Percentiles rank a stretch among this genome's conserved stretches.
Evolutionary conservation across 2,113 vertebrate genomes (phyloP).

Genomic region (Ursus arctos): DNA sequence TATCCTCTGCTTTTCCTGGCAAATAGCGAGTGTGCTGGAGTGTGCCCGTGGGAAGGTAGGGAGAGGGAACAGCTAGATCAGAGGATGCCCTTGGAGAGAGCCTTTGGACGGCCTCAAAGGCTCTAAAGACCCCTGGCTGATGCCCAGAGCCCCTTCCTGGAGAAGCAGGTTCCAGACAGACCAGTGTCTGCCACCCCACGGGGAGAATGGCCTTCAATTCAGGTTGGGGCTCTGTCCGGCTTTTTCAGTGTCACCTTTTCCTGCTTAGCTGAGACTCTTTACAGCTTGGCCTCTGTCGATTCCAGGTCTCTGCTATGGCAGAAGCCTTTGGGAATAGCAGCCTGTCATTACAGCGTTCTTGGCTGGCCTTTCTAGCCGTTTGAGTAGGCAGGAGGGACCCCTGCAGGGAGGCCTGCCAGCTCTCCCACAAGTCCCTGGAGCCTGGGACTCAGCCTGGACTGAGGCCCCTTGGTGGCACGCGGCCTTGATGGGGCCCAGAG

Average conservation of each 20-base stretch:
- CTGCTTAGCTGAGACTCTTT: background rate
- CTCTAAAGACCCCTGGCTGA: background rate
- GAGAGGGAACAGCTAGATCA: no score
- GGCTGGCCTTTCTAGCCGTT: background rate
- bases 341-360: background rate
- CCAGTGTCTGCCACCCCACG: background rate
- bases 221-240: rapidly evolving
- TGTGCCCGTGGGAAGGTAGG: background rate
- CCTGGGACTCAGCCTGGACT: no score
- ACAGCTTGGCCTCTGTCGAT: no score
- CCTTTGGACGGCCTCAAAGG: background rate
- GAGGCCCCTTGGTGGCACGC: no score
- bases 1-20: background rate
- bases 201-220: background rate
- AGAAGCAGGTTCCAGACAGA: background rate
- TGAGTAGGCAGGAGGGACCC: background rate
- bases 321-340: background rate
- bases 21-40: background rate
- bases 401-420: background rate
- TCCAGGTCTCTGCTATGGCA: background rate
- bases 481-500: background rate
- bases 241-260: background rate
- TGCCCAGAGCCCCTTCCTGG: background rate
- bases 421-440: background rate
- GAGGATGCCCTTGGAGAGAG: background rate